Evolutionary conservation across 2,113 vertebrate genomes (phyloP).

Genomic region (Mystacornis crossleyi): DNA sequence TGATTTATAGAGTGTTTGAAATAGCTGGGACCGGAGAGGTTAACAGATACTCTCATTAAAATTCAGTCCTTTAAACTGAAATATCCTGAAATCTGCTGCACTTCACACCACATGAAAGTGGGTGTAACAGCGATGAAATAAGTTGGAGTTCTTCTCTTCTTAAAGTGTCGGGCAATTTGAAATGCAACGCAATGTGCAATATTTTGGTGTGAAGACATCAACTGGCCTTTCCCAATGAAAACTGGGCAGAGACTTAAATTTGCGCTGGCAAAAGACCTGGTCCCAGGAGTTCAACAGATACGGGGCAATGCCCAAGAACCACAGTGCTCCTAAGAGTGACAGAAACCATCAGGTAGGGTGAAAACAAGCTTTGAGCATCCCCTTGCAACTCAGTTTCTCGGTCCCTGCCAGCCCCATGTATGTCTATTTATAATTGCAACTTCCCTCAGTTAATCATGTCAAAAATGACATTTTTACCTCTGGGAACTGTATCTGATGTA

Average conservation of each 20-base stretch:
- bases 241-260: neutral
- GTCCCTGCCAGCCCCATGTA: neutral
- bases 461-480: conserved; percentile 19
- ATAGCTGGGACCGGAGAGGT: conserved; percentile 25
- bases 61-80: conserved; percentile 57
- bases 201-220: conserved; percentile 12
- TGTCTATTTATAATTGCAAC: conserved; percentile 30
- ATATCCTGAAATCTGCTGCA: conserved; percentile 56
- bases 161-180: neutral
- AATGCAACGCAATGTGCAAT: conserved; percentile 1
- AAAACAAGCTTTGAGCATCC: neutral
- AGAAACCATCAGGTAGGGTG: neutral
- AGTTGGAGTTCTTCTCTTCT: conserved; percentile 35
- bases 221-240: neutral
- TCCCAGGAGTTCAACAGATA: neutral
- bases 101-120: conserved; percentile 65
- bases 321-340: neutral
- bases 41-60: conserved; percentile 47
- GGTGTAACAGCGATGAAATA: conserved; percentile 49
- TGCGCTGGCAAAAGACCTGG: neutral
- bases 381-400: neutral
- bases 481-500: conserved; percentile 12
- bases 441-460: conserved; percentile 21
- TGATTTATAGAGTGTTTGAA: neutral
- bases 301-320: neutral